These are phyloP conservation scores for Hybognathus amarus DNA, from an alignment of 2,797 vertebrate genomes.

Conservation along the genomic window DNA sequence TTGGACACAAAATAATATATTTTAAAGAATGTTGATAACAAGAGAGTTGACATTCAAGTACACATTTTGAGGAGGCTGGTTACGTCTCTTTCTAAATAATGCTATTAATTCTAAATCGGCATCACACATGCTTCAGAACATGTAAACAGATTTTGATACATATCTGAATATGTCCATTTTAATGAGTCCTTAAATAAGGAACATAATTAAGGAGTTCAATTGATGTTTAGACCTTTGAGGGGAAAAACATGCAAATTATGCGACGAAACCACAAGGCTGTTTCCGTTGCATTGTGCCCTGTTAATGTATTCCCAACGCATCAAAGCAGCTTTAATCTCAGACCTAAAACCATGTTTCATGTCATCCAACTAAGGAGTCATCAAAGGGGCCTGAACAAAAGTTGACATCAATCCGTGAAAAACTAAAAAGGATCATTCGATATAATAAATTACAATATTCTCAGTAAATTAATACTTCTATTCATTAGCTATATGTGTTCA, in stretches of 20 bases:
- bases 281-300: slow-evolving; percentile 56
- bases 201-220: slow-evolving; percentile 30
- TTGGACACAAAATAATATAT: too few species aligned
- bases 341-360: slow-evolving; percentile 65
- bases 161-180: slow-evolving; percentile 49
- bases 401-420: slow-evolving; percentile 38
- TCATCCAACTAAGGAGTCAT: slow-evolving; percentile 64
- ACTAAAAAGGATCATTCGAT: slow-evolving; percentile 28
- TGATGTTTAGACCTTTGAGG: slow-evolving; percentile 49
- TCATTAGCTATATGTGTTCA: background rate
- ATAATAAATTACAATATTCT: slow-evolving; percentile 38
- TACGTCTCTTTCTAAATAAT: background rate
- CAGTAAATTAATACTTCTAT: slow-evolving; percentile 36
- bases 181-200: slow-evolving; percentile 26
- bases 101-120: background rate
- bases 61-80: background rate
- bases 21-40: too few species aligned
- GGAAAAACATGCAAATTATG: slow-evolving; percentile 45
- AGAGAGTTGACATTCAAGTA: too few species aligned
- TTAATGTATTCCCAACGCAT: slow-evolving; percentile 61
- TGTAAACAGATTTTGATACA: slow-evolving; percentile 44
- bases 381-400: slow-evolving; percentile 65
- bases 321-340: slow-evolving; percentile 71
- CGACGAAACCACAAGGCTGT: slow-evolving; percentile 48
- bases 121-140: slow-evolving; percentile 26